phyloP scores from a whole-genome alignment of 2,113 vertebrate species.

The Aythya baeri region DNA sequence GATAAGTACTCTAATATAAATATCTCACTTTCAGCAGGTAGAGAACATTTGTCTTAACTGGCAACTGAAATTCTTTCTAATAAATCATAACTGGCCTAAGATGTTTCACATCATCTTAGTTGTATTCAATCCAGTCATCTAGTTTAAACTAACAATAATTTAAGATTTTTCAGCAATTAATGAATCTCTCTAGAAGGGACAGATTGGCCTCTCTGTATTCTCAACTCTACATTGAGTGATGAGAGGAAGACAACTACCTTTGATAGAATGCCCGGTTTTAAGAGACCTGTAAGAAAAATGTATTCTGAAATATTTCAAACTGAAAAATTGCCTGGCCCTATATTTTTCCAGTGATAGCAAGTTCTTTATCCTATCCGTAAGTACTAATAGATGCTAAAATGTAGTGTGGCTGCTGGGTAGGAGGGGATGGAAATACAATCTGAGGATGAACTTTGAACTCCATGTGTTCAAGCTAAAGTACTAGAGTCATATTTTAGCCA shows the following conservation, averaged over 20 bases:
- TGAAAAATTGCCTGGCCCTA: neutral
- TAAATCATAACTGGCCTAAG: neutral
- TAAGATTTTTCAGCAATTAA: neutral
- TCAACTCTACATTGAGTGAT: neutral
- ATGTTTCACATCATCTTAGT: neutral
- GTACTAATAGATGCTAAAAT: neutral
- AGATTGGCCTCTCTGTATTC: neutral
- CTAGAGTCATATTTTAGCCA: neutral
- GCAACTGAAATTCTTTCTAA: neutral
- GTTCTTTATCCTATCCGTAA: neutral
- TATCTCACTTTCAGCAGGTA: neutral
- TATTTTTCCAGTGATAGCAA: neutral
- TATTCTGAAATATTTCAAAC: neutral
- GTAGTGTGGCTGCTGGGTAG: neutral
- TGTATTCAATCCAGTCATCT: neutral
- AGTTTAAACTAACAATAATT: neutral
- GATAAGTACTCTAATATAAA: neutral
- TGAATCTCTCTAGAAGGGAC: neutral
- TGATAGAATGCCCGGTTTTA: neutral
- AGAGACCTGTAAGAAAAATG: neutral
- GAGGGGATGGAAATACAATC: neutral
- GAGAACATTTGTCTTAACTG: neutral
- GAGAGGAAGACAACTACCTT: neutral
- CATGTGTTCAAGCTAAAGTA: neutral
- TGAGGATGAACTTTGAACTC: neutral